A percentile compares a stretch with the other conserved stretches of the same genome.
phyloP scores from a whole-genome alignment of 2,113 vertebrate species.

The Macquaria australasica region DNA sequence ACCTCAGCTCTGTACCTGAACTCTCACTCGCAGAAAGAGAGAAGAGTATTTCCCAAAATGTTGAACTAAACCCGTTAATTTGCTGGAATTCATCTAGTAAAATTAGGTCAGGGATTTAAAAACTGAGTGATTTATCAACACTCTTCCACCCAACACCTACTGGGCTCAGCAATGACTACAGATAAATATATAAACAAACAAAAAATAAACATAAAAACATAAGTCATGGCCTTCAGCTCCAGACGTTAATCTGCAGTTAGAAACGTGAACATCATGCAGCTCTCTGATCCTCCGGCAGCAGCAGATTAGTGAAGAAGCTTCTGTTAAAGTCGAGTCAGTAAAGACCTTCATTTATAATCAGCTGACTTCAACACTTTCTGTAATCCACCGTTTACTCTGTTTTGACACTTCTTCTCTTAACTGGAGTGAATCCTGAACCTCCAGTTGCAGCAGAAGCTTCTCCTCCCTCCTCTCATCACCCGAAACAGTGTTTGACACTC shows the following conservation, averaged over 20 bases:
- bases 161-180: not conserved
- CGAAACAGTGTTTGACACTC: not conserved
- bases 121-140: not conserved
- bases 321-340: not conserved
- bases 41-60: not conserved
- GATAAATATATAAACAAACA: not conserved
- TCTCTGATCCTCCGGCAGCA: conserved; percentile 16
- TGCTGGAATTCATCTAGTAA: too few species aligned
- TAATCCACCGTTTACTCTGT: conserved; percentile 34
- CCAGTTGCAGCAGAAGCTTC: not conserved
- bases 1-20: not conserved
- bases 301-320: conserved; percentile 2
- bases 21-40: not conserved
- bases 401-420: conserved; percentile 5
- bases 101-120: not conserved
- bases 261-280: not conserved
- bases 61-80: not conserved
- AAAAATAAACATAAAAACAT: not conserved
- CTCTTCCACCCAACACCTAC: too few species aligned
- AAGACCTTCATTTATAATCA: conserved; percentile 9
- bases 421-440: not conserved
- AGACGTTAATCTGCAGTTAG: not conserved
- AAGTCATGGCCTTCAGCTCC: not conserved
- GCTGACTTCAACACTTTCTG: conserved; percentile 8
- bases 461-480: not conserved